Percentiles rank a stretch among this genome's conserved stretches.
Conservation (phyloP, 92 coral and sea anemone species). For the Palythoa caribaeorum region DNA sequence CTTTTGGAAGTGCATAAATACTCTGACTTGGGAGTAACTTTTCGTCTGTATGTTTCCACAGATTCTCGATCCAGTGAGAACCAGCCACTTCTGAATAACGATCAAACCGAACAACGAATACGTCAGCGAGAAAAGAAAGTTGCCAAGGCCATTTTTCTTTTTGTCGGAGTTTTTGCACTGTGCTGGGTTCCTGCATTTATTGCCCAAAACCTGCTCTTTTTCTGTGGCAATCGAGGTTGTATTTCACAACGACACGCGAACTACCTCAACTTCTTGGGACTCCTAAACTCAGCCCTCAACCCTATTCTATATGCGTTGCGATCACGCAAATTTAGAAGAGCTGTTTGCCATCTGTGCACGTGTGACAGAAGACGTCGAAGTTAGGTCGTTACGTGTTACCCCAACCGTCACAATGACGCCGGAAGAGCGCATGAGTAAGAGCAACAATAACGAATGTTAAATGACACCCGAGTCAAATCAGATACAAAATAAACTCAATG, state of each 20-base stretch:
- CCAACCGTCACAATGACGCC: neutral
- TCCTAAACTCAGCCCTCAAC: constrained; percentile 61
- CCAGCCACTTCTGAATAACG: constrained; percentile 24
- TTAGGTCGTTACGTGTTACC: neutral
- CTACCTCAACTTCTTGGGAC: constrained; percentile 30
- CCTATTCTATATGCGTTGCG: constrained; percentile 55
- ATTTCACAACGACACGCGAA: neutral
- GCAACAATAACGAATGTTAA: neutral
- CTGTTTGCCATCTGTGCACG: constrained; percentile 38
- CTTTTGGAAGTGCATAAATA: too few species aligned
- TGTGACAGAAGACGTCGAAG: constrained; percentile 1
- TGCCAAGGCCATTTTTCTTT: constrained; percentile 63
- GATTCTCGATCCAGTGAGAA: neutral
- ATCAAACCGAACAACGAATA: constrained; percentile 11
- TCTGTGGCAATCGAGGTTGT: neutral
- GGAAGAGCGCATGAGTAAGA: neutral
- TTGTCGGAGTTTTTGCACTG: constrained; percentile 55
- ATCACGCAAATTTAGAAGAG: constrained; percentile 53
- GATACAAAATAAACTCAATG: too few species aligned
- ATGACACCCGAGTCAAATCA: too few species aligned
- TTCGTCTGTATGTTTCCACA: neutral
- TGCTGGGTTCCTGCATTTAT: constrained; percentile 64
- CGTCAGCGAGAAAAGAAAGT: constrained; percentile 58
- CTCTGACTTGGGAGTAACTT: too few species aligned
- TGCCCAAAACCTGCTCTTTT: constrained; percentile 39